Base-by-base conservation (phyloP, 2,113 vertebrate genomes). In the Corythornis vintsioides region DNA sequence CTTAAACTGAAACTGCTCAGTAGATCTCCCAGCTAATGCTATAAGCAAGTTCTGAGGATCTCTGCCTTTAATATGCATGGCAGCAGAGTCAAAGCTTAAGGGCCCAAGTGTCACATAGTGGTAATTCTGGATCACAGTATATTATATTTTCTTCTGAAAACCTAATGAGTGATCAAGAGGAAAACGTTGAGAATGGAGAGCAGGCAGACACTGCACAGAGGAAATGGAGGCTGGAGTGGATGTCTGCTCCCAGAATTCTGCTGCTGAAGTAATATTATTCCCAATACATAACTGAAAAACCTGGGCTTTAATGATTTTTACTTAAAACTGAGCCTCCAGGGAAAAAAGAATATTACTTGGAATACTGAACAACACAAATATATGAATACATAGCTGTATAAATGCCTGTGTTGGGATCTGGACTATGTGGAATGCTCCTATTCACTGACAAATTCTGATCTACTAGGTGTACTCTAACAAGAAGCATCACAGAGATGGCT, bases 81-180 rank as follows among this genome's bases (percentile, higher is more conserved):
- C 65, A 88, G 40, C 26, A 88, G 86, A 88, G 69, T 74, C 67
- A 87, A 94, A 84, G 38, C 26, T 91, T 74, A 80, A 89, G 60
- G 47, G 26, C 24, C 26, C 52, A 72, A 40, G 64, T 77, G 52
- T 93, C 82, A 91, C 65, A 55, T 59, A 63, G 28, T 71, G 20
- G 21, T 59, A 87, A 89, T 83, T 91, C 59, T 89, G 72, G 56
- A 87, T 80, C 70, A 70, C 2, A 20, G 67, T 11, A 22, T 29
- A 83, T 66, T 47, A 4, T 60, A 83, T 71, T 83, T 93, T 89
- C 89, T 83, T 65, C 74, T 80, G 67, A 83, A 93, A 94, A 89
- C 77, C 73, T 48, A 21, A 89, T 77, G 74, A 70, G 25, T 6
- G 9, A 76, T 47, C 24, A 78, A 92, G 53, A 87, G 7, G 28